Percentiles rank a stretch among this genome's conserved stretches.
phyloP scores from a whole-genome alignment of 2,888 invertebrate species.

The Leptopterna dolabrata region DNA sequence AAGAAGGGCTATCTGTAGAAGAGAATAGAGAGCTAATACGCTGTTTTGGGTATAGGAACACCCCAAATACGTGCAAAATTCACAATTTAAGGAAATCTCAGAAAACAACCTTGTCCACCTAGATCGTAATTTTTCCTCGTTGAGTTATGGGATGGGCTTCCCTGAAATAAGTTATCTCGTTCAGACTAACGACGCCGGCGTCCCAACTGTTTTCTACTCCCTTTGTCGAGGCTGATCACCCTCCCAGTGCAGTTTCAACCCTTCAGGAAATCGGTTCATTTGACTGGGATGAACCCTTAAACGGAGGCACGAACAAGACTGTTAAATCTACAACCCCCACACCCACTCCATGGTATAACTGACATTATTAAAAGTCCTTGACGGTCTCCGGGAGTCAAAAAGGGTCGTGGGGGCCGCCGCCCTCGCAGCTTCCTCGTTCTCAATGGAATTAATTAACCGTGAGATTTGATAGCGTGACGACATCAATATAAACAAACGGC shows the following conservation, averaged over 20 bases:
- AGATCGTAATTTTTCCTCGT: too few species aligned
- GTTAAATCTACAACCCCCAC: slow-evolving; percentile 43
- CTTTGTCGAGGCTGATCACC: background rate
- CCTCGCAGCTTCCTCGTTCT: slow-evolving; percentile 5
- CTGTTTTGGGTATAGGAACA: too few species aligned
- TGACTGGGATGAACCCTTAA: slow-evolving; percentile 47
- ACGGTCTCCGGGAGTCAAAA: slow-evolving; percentile 27
- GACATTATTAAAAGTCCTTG: slow-evolving; percentile 49
- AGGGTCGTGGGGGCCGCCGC: slow-evolving; percentile 25
- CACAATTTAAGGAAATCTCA: too few species aligned
- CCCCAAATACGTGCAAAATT: too few species aligned
- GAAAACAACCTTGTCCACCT: too few species aligned
- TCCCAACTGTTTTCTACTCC: slow-evolving; percentile 25
- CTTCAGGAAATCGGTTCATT: slow-evolving; percentile 42
- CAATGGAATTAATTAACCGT: slow-evolving; percentile 58
- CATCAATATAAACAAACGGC: slow-evolving; percentile 56
- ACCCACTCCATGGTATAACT: too few species aligned
- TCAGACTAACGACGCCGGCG: slow-evolving; percentile 9
- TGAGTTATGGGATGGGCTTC: background rate
- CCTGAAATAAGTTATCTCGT: slow-evolving; percentile 30
- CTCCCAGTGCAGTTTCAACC: background rate
- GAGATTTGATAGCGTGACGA: slow-evolving; percentile 58
- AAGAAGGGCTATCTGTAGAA: too few species aligned
- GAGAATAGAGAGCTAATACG: too few species aligned
- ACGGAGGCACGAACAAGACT: slow-evolving; percentile 40